Conservation (phyloP, 2,113 vertebrate species). For the Girardinichthys multiradiatus region DNA sequence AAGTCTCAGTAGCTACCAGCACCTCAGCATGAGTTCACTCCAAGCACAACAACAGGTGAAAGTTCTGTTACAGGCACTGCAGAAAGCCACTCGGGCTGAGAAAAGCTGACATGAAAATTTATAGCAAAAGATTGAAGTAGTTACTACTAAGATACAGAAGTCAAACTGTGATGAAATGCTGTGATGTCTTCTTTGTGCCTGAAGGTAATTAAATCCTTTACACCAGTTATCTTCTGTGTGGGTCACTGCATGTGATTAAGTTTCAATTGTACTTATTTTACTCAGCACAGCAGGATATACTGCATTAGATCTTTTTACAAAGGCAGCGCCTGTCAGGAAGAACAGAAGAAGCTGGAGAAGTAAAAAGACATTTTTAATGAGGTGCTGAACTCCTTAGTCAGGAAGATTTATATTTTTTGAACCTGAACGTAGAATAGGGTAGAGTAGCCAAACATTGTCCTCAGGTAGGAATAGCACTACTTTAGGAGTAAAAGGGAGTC, state of each 20-base stretch:
- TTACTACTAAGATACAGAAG: slow-evolving; percentile 25
- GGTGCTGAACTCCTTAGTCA: not conserved
- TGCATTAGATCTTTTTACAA: not conserved
- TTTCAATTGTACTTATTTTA: not conserved
- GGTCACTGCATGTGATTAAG: slow-evolving; percentile 44
- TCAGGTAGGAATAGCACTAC: not conserved
- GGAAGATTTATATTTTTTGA: slow-evolving; percentile 4
- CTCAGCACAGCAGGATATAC: not conserved
- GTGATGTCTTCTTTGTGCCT: slow-evolving; percentile 37
- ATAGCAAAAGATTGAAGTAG: slow-evolving; percentile 17
- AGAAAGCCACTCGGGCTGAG: slow-evolving; percentile 31
- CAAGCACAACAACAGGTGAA: slow-evolving; percentile 48
- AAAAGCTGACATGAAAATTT: slow-evolving; percentile 33
- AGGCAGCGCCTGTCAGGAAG: slow-evolving; percentile 13
- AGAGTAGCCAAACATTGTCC: too few relatives aligned
- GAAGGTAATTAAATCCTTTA: slow-evolving; percentile 48
- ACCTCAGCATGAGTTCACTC: not conserved
- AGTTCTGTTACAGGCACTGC: not conserved
- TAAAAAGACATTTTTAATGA: slow-evolving; percentile 8
- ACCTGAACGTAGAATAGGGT: not conserved
- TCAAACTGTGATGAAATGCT: slow-evolving; percentile 41
- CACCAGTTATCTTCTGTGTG: slow-evolving; percentile 18
- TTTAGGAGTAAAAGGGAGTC: too few relatives aligned
- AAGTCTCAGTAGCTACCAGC: slow-evolving; percentile 7
- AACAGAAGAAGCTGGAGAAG: slow-evolving; percentile 2